A percentile compares a stretch with the other conserved stretches of the same genome.
These are phyloP conservation scores for Propithecus coquereli DNA, from an alignment of 2,113 vertebrate species.

Conservation along the genomic window DNA sequence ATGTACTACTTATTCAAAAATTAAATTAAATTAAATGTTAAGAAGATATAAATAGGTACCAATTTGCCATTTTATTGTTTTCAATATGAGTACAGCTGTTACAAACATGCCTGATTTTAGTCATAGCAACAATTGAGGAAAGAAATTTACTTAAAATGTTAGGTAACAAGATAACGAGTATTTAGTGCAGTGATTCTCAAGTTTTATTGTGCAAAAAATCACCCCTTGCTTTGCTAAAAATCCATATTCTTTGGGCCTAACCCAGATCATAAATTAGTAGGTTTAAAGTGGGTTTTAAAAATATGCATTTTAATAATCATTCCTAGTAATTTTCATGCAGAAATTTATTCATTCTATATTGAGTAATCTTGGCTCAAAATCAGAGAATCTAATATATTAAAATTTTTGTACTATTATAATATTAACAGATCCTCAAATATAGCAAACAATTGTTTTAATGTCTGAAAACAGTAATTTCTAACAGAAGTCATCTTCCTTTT, in stretches of 20 bases:
- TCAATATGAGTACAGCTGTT: neutral
- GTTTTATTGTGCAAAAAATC: neutral
- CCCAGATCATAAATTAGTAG: neutral
- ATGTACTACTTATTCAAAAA: neutral
- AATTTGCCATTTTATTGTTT: conserved; percentile 36
- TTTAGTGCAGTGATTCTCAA: conserved; percentile 3
- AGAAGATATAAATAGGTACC: neutral
- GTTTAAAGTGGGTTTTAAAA: neutral
- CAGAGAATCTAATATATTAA: neutral
- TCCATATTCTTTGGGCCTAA: neutral
- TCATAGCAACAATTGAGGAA: neutral
- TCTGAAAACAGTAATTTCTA: neutral
- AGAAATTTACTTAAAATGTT: conserved; percentile 7
- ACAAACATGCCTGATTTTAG: neutral
- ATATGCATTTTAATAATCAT: neutral
- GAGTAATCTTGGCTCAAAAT: neutral
- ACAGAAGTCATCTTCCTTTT: neutral
- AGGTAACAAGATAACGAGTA: neutral
- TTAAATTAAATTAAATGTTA: conserved; percentile 33
- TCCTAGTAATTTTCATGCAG: neutral
- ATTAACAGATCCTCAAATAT: neutral
- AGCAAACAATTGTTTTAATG: neutral
- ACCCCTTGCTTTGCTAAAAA: neutral
- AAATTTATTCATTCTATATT: neutral
- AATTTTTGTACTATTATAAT: neutral